Evolutionary conservation across 2,113 vertebrate species (phyloP).

Genomic region (Hyperoodon ampullatus): DNA sequence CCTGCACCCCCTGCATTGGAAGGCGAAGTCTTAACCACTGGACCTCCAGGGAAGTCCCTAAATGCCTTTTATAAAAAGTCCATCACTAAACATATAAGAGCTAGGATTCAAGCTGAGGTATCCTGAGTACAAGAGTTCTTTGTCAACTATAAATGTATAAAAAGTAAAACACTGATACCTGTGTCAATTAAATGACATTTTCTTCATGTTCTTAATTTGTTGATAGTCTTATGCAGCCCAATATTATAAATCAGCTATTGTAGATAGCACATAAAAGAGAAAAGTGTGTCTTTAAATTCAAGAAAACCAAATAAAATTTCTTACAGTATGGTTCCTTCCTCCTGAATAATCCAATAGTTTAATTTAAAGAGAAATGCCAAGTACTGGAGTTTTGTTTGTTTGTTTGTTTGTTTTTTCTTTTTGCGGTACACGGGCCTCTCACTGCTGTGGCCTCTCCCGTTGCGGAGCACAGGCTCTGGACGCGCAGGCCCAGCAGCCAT

Average conservation of each 20-base stretch:
- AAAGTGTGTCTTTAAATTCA: slow-evolving; percentile 26
- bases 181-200: neutral
- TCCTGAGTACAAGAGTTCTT: neutral
- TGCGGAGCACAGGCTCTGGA: too few species aligned
- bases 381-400: neutral
- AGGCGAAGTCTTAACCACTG: too few species aligned
- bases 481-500: too few species aligned
- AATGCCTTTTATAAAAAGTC: neutral
- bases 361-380: slow-evolving; percentile 15
- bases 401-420: neutral
- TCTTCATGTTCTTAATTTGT: slow-evolving; percentile 15
- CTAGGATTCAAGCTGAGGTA: neutral
- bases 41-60: too few species aligned
- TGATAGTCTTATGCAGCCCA: slow-evolving; percentile 9
- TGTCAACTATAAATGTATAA: slow-evolving; percentile 5
- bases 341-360: neutral
- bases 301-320: slow-evolving; percentile 29
- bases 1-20: too few species aligned
- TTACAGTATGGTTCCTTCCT: neutral
- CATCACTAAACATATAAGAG: neutral
- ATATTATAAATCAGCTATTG: neutral
- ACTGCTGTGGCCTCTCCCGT: too few species aligned
- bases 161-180: neutral
- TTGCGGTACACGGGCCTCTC: too few species aligned
- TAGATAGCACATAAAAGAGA: neutral